Conservation (phyloP, 1,140 invertebrate species). For the Andricus grossulariae region DNA sequence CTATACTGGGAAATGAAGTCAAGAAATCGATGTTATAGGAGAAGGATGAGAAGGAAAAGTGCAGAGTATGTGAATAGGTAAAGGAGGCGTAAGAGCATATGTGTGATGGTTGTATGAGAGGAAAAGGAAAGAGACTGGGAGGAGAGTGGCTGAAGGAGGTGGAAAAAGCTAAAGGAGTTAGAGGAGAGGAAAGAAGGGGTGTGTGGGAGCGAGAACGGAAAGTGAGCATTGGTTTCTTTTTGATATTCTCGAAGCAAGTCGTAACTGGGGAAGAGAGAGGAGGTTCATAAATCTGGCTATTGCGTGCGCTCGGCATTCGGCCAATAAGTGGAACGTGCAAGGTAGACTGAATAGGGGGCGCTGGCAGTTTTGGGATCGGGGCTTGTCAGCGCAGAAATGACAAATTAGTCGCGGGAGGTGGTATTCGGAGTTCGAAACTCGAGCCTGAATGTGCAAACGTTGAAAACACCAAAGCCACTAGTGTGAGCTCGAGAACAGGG, state of each 20-base stretch:
- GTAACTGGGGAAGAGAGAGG: constrained; percentile 36
- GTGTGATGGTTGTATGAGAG: too few relatives aligned
- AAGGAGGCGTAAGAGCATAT: too few relatives aligned
- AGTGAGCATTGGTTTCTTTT: constrained; percentile 44
- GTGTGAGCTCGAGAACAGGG: constrained; percentile 11
- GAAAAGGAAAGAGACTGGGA: too few relatives aligned
- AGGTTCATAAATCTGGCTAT: constrained; percentile 58
- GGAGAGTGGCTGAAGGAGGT: too few relatives aligned
- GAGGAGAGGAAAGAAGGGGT: too few relatives aligned
- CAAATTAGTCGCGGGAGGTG: constrained; percentile 32
- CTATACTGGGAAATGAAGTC: too few relatives aligned
- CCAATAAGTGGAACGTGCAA: constrained; percentile 62
- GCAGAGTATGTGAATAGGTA: too few relatives aligned
- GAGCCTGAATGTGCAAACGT: constrained; percentile 23
- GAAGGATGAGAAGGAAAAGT: too few relatives aligned
- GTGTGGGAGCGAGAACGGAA: too few relatives aligned
- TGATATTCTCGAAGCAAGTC: constrained; percentile 54
- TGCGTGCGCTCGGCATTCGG: constrained; percentile 59
- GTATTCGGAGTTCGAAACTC: constrained; percentile 21
- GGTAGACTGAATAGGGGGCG: constrained; percentile 51
- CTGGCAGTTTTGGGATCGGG: constrained; percentile 31
- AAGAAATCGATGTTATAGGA: too few relatives aligned
- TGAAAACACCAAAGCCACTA: constrained; percentile 20
- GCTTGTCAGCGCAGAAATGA: constrained; percentile 34
- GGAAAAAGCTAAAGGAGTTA: too few relatives aligned